Evolutionary conservation across 2,113 vertebrate genomes (phyloP).

Genomic region (Pavo muticus): DNA sequence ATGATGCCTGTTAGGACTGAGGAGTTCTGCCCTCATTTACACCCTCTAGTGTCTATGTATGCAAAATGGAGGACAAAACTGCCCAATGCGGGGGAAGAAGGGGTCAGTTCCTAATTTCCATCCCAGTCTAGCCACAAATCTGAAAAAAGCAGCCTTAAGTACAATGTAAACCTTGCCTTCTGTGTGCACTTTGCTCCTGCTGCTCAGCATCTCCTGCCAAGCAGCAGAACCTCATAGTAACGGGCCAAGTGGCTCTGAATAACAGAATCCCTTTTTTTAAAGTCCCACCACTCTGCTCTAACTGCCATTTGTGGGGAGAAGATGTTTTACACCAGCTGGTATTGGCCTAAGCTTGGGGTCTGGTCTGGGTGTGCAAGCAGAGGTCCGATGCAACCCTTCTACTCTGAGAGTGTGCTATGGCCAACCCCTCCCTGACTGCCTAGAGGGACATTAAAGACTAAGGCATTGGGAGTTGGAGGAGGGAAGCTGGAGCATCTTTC

Average conservation of each 20-base stretch:
- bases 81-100: slow-evolving; percentile 41
- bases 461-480: background rate
- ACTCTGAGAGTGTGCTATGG: background rate
- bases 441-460: background rate
- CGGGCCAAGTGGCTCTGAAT: background rate
- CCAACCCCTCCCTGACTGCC: background rate
- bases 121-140: slow-evolving; percentile 37
- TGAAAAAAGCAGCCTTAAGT: slow-evolving; percentile 41
- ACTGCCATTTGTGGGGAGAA: background rate
- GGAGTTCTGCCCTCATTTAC: slow-evolving; percentile 61
- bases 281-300: background rate
- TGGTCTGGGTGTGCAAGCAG: background rate
- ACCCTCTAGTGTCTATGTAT: slow-evolving; percentile 43
- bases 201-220: background rate
- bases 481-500: background rate
- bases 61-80: slow-evolving; percentile 51
- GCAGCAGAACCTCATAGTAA: background rate
- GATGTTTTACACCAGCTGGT: background rate
- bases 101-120: slow-evolving; percentile 54
- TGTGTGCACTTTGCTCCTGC: background rate
- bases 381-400: background rate
- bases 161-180: background rate
- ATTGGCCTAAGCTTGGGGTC: background rate
- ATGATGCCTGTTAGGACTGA: slow-evolving; percentile 66
- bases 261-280: background rate